Evolutionary conservation across 2,888 invertebrate genomes (phyloP).

Genomic region (Athalia rosae): DNA sequence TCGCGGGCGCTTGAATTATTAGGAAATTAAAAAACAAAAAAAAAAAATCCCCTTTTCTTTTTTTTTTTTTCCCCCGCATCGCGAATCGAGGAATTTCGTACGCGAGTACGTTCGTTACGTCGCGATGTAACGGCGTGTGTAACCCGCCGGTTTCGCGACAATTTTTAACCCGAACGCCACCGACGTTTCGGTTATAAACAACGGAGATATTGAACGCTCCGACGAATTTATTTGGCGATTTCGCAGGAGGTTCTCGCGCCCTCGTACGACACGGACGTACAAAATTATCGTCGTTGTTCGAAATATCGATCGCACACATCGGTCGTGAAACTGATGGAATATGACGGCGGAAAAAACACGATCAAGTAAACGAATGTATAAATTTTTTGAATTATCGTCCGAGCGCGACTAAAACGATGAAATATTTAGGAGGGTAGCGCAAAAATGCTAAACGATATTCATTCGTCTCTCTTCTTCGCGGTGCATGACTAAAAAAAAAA

Average conservation of each 20-base stretch:
- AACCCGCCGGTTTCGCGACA: constrained; percentile 30
- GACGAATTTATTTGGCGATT: constrained; percentile 23
- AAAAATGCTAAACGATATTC: not conserved
- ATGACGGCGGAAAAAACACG: not conserved
- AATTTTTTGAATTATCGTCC: not conserved
- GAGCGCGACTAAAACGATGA: too few relatives aligned
- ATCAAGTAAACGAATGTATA: not conserved
- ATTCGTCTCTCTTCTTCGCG: not conserved
- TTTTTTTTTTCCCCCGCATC: too few relatives aligned
- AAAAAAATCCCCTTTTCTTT: too few relatives aligned
- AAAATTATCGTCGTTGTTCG: not conserved
- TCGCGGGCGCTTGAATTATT: too few relatives aligned
- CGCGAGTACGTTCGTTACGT: not conserved
- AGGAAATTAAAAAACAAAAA: too few relatives aligned
- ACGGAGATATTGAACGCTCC: constrained; percentile 28
- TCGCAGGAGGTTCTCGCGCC: constrained; percentile 2
- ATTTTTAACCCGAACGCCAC: constrained; percentile 43
- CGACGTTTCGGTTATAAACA: constrained; percentile 24
- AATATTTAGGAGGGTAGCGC: too few relatives aligned
- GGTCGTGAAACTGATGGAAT: not conserved
- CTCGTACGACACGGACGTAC: not conserved
- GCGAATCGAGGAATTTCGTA: not conserved
- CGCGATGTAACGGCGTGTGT: constrained; percentile 22
- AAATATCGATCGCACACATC: constrained; percentile 12
- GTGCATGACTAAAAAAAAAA: not conserved